Evolutionary conservation across 2,113 vertebrate genomes (phyloP), one percentile per base, ranked within the genome.

Genomic region (Oncorhynchus gorbuscha): DNA sequence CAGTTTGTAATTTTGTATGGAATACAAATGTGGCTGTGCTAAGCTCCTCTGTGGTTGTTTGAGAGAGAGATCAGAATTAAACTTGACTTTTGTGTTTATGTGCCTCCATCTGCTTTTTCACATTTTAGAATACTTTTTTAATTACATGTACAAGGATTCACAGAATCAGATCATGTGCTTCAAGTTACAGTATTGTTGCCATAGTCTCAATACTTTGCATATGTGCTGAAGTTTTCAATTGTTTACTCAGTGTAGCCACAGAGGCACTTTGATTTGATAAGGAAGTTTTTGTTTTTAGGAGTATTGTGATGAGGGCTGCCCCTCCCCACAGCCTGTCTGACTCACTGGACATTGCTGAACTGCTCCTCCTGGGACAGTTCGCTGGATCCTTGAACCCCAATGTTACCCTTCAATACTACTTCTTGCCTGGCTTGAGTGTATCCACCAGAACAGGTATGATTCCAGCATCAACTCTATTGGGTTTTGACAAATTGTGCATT

Each of bases 1-100:
- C 72, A 88, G 81, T 73, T 78, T 81, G 77, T 85, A 75, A 35
- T 55, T 76, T 49, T 62, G 74, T 86, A 81, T 70, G 80, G 77
- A 66, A 22, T 51, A 73, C 73, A 78, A 39, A 32, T 70, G 64
- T 74, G 69, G 22, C 1, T 9, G 20, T 26, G 58, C 49, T 70
- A 61, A 71, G 64, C 32, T 45, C 45, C 66, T 78, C 70, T 79
- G n/a, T 79, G 30, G 84, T 20, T 73, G 28, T 72, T 66, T 39
- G 58, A 61, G 32, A 77, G 26, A 35, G 61, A 78, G 26, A 68
- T 69, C 35, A 64, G 18, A 69, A 69, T 48, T 28, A 69, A 69
- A 69, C 26, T 18, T 67, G 28, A 18, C 26, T 20, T 16, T 69
- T 69, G 30, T 67, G 65, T 16, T 69, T 14, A 69, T 3, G n/a